phyloP scores from a whole-genome alignment of 92 coral and sea anemone genomes.

The Diadumene lineata region DNA sequence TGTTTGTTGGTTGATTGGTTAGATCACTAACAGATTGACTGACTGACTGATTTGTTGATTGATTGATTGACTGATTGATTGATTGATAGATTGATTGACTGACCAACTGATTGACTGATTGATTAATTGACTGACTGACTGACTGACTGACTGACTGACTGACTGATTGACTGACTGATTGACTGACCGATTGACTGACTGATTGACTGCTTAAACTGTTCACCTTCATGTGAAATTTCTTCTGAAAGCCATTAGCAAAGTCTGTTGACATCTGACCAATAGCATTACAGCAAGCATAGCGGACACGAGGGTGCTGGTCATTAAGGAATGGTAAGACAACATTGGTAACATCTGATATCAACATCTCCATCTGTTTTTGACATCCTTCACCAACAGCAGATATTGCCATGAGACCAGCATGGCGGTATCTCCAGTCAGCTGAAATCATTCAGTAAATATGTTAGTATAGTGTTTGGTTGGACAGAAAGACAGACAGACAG shows the following conservation, averaged over 20 bases:
- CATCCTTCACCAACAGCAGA: conserved; percentile 99
- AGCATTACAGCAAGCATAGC: conserved; percentile 99
- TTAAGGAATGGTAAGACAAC: conserved; percentile 85
- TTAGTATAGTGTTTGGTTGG: no score
- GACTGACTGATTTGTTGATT: no score
- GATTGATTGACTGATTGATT: no score
- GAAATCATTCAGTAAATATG: not conserved
- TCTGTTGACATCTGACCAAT: conserved; percentile 98
- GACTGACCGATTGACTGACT: not conserved
- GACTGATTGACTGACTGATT: no score
- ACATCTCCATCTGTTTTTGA: conserved; percentile 88
- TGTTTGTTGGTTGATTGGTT: no score
- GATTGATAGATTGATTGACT: no score
- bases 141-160: no score
- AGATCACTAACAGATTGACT: no score
- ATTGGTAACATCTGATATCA: conserved; percentile 72
- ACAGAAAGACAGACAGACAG: no score
- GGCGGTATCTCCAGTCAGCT: conserved; percentile 99
- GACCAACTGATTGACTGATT: no score
- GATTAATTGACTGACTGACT: no score
- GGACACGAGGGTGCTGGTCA: conserved; percentile 88
- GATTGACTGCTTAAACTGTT: not conserved
- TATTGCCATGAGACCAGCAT: conserved; percentile 98
- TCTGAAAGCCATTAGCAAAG: conserved; percentile 93
- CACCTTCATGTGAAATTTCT: conserved; percentile 90